phyloP scores from a whole-genome alignment of 2,113 vertebrate species.

The Entelurus aequoreus region DNA sequence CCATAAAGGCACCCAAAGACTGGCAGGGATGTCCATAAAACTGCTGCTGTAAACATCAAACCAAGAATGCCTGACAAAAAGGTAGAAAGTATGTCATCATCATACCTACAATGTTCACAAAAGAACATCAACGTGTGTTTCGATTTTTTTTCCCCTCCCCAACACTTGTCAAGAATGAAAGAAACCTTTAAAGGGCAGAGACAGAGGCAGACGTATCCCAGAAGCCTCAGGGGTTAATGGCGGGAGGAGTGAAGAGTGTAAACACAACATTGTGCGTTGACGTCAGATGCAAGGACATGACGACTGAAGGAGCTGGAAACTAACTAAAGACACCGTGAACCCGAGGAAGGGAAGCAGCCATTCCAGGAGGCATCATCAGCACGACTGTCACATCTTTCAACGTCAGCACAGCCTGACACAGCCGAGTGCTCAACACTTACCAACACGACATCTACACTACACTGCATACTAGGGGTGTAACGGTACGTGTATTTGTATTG shows the following conservation, averaged over 20 bases:
- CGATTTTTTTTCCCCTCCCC: conserved; percentile 23
- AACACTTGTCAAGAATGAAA: conserved; percentile 37
- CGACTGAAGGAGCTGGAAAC: conserved; percentile 36
- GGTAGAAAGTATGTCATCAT: background rate
- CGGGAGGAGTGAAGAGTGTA: conserved; percentile 50
- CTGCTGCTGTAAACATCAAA: conserved; percentile 5
- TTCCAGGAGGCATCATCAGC: conserved; percentile 5
- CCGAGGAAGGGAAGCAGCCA: background rate
- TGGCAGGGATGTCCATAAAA: conserved; percentile 20
- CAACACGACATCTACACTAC: background rate
- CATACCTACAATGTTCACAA: conserved; percentile 23
- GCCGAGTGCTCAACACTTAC: background rate
- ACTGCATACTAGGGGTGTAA: too few relatives aligned
- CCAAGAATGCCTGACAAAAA: too few relatives aligned
- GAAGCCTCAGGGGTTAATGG: conserved; percentile 64
- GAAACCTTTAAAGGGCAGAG: conserved; percentile 72
- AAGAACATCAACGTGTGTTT: conserved; percentile 41
- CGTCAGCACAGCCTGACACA: background rate
- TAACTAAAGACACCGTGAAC: background rate
- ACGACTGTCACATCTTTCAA: background rate
- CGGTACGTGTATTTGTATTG: too few relatives aligned
- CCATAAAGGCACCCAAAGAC: conserved; percentile 18
- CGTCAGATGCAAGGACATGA: conserved; percentile 31
- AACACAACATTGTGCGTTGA: conserved; percentile 53
- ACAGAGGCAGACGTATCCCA: conserved; percentile 58